A percentile compares a stretch with the other conserved stretches of the same genome.
phyloP scores from a whole-genome alignment of 1,140 invertebrate species.

The Phocides pigmalion region DNA sequence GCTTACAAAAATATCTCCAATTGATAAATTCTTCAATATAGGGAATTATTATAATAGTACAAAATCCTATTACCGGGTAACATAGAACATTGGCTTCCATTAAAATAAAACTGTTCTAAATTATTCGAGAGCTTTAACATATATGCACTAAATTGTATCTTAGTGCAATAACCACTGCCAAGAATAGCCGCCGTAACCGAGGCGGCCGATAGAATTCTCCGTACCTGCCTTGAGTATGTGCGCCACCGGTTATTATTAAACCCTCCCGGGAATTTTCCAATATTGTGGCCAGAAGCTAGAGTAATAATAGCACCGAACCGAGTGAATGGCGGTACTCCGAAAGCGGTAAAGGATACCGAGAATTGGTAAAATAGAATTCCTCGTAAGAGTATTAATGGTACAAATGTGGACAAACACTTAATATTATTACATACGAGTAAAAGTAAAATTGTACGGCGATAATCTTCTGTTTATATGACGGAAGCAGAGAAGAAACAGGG shows the following conservation, averaged over 20 bases:
- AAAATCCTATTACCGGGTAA: too few relatives aligned
- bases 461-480: too few relatives aligned
- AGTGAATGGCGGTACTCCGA: constrained; percentile 6
- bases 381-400: background rate
- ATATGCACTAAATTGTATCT: constrained; percentile 19
- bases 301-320: constrained; percentile 21
- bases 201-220: constrained; percentile 24
- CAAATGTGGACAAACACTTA: background rate
- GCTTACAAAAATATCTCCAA: too few relatives aligned
- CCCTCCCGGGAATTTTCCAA: constrained; percentile 31
- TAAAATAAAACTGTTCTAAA: background rate
- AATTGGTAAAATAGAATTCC: background rate
- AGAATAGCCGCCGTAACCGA: constrained; percentile 27
- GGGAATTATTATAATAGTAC: too few relatives aligned
- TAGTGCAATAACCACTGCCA: constrained; percentile 12
- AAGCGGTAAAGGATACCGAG: constrained; percentile 8
- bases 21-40: too few relatives aligned
- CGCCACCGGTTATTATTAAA: constrained; percentile 25
- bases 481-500: too few relatives aligned
- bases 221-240: constrained; percentile 8
- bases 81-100: too few relatives aligned
- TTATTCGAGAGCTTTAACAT: constrained; percentile 4
- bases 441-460: too few relatives aligned
- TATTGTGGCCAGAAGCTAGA: constrained; percentile 29
- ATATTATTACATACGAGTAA: background rate